Base-by-base conservation (phyloP, 1,140 invertebrate genomes). In the Amyelois transitella region DNA sequence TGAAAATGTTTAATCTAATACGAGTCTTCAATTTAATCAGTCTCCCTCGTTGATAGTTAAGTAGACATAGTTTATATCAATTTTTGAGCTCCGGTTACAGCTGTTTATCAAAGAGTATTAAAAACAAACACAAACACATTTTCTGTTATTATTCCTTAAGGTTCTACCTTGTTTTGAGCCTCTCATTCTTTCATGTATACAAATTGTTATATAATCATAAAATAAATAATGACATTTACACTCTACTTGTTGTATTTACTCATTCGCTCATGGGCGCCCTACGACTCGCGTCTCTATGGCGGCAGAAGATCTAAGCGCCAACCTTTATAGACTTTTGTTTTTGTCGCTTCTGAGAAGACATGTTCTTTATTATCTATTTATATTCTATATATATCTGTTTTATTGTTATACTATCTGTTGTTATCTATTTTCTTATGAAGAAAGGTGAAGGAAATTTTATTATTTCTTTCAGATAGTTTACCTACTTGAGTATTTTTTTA, bases 251-350 rank as follows among this genome's bases (percentile, higher is more conserved):
- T 14, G n/a, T 14, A 14, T 38, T 10, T 38, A 38, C 17, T 8
- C 5, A 32, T 10, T 38, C 32, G 17, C 32, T 14, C 7, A 14
- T 1, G 32, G 32, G 32, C 32, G 32, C 32, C 32, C 12, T 5
- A 14, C 32, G 32, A 3, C 32, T 12, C 8, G n/a, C 73, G 70
- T 55, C 64, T 47, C 52, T 55, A 7, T n/a, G 58, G 55, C 63
- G 72, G 65, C 67, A 14, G 32, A 38, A 8, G 32, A 38, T 38
- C 32, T 38, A 38, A 38, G 32, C 32, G 32, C 32, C 32, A 38
- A 38, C 32, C 32, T 38, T 38, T 38, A 38, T 38, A 38, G 1
- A 38, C n/a, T 38, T 38, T 38, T 38, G 32, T 38, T 38, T 38
- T 38, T 38, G 32, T 38, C 32, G n/a, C 32, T 38, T 38, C 32